phyloP scores from a whole-genome alignment of 2,888 invertebrate genomes.

The Emmelina monodactyla region DNA sequence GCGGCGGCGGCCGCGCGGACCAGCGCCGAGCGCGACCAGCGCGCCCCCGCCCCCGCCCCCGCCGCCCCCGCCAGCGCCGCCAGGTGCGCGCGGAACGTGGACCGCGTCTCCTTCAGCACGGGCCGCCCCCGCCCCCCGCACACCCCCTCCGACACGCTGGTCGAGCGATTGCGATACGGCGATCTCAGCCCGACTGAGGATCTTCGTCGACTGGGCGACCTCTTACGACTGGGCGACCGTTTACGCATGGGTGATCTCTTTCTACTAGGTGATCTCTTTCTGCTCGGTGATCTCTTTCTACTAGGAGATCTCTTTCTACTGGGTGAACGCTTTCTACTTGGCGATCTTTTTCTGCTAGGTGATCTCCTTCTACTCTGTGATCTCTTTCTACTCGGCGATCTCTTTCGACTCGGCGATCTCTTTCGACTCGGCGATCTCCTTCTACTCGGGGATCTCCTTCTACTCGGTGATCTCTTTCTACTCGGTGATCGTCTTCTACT shows the following conservation, averaged over 20 bases:
- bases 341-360: too few species aligned
- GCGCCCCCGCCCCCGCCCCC: conserved; percentile 23
- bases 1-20: conserved; percentile 43
- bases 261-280: not conserved
- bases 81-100: conserved; percentile 57
- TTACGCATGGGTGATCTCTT: conserved; percentile 6
- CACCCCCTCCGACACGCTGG: conserved; percentile 35
- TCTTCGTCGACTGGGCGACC: not conserved
- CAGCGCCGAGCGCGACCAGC: conserved; percentile 23
- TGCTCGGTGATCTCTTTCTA: not conserved
- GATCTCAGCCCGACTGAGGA: not conserved
- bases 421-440: not conserved
- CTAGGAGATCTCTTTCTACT: not conserved
- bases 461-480: conserved; percentile 6
- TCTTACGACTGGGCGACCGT: not conserved
- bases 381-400: conserved; percentile 21
- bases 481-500: not conserved
- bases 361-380: conserved; percentile 41
- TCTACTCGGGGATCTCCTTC: not conserved
- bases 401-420: not conserved
- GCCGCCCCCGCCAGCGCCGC: conserved; percentile 31
- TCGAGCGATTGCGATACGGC: conserved; percentile 24
- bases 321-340: not conserved
- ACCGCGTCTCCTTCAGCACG: conserved; percentile 60
- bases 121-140: conserved; percentile 40